Conservation (phyloP, 2,797 vertebrate species). For the Lates japonicus region DNA sequence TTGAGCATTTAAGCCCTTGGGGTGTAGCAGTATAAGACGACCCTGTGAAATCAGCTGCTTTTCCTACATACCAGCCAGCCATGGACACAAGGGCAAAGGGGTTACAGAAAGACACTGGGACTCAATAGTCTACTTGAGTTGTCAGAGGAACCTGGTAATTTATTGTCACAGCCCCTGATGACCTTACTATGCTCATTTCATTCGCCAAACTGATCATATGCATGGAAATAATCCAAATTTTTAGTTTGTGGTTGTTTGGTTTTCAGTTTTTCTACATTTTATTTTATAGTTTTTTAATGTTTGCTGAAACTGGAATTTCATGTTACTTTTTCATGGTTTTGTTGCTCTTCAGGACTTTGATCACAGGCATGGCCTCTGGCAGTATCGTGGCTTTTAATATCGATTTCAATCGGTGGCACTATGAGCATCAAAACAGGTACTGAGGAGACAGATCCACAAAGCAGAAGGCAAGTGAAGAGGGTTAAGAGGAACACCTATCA, state of each 20-base stretch:
- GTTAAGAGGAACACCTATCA: conserved; percentile 7
- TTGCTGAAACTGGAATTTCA: conserved; percentile 6
- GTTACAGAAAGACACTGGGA: conserved; percentile 31
- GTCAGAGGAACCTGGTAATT: conserved; percentile 51
- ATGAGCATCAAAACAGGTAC: conserved; percentile 98
- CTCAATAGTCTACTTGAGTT: conserved; percentile 58
- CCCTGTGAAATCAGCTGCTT: conserved; percentile 82
- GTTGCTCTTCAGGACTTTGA: conserved; percentile 91
- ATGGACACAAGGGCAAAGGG: conserved; percentile 50
- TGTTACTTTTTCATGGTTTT: background rate
- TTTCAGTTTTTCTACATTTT: conserved; percentile 6
- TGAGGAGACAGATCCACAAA: conserved; percentile 73
- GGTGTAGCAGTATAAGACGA: conserved; percentile 72
- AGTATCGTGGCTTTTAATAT: conserved; percentile 99
- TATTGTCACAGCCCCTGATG: conserved; percentile 53
- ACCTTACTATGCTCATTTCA: conserved; percentile 39
- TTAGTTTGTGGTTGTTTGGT: background rate
- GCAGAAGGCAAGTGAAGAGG: conserved; percentile 4
- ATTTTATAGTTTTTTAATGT: background rate
- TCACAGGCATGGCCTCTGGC: conserved; percentile 98
- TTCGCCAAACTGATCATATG: conserved; percentile 32
- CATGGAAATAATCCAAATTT: conserved; percentile 18
- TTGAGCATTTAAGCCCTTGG: conserved; percentile 58
- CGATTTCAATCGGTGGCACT: conserved; percentile 99
- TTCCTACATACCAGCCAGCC: conserved; percentile 67